These are phyloP conservation scores for Heliocidaris erythrogramma DNA, from an alignment of 35 echinoderm and acorn worm species.

Conservation along the genomic window DNA sequence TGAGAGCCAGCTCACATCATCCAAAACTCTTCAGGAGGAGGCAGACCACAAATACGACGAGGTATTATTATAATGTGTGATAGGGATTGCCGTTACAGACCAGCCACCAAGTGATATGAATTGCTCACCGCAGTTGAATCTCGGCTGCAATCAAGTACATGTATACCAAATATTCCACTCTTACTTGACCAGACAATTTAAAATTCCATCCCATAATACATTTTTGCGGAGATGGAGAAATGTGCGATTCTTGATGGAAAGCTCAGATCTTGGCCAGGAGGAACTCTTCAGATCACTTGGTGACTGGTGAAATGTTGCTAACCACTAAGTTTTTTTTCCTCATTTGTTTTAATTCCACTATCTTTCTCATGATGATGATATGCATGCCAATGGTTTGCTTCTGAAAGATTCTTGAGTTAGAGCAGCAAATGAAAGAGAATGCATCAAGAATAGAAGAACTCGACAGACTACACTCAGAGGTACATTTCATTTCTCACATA, in stretches of 20 bases:
- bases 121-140: neutral
- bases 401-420: constrained; percentile 37
- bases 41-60: constrained; percentile 47
- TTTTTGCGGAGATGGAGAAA: too few species aligned
- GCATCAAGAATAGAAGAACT: constrained; percentile 35
- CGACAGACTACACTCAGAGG: constrained; percentile 29
- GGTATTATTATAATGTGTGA: constrained; percentile 21
- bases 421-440: constrained; percentile 14
- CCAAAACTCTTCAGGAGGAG: constrained; percentile 26
- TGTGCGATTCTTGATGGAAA: neutral
- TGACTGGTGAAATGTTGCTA: neutral
- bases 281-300: neutral
- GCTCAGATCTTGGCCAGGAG: neutral
- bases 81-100: neutral
- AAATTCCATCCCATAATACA: neutral
- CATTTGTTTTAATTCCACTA: neutral
- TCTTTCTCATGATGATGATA: neutral
- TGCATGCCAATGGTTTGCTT: constrained; percentile 18
- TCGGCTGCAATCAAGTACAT: neutral
- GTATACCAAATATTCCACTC: neutral
- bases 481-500: neutral
- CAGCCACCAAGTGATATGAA: neutral
- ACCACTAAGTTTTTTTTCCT: neutral
- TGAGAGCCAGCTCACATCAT: constrained; percentile 30
- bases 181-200: neutral